Evolutionary conservation across 2,888 invertebrate genomes (phyloP).

Genomic region (Dicycla oo): DNA sequence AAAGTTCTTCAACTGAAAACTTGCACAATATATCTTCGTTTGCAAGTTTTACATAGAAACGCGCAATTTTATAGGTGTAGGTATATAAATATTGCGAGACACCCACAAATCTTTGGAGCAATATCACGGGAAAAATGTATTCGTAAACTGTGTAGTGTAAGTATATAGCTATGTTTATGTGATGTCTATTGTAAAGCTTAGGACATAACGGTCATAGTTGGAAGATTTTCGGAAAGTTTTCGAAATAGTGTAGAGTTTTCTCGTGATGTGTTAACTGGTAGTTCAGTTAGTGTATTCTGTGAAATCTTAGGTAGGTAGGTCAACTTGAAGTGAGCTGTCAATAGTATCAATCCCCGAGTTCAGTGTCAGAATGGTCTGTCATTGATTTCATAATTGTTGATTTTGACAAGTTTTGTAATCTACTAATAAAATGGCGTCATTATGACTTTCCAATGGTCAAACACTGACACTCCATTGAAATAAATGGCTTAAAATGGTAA

Average conservation of each 20-base stretch:
- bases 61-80: constrained; percentile 42
- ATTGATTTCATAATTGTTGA: too few species aligned
- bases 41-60: constrained; percentile 42
- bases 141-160: constrained; percentile 73
- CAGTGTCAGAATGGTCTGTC: too few species aligned
- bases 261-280: background rate
- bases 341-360: too few species aligned
- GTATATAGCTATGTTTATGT: constrained; percentile 34
- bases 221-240: background rate
- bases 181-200: constrained; percentile 23
- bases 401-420: too few species aligned
- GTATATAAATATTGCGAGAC: constrained; percentile 43
- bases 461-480: too few species aligned
- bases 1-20: constrained; percentile 54
- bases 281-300: too few species aligned
- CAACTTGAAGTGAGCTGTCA: too few species aligned
- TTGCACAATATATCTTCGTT: constrained; percentile 61
- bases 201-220: background rate
- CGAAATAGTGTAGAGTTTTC: background rate
- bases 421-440: too few species aligned
- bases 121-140: constrained; percentile 84
- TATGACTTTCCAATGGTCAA: too few species aligned
- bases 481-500: too few species aligned
- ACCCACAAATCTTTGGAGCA: constrained; percentile 79
- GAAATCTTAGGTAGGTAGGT: too few species aligned